Conservation (phyloP, 2,888 invertebrate species). For the Acleris holmiana region DNA sequence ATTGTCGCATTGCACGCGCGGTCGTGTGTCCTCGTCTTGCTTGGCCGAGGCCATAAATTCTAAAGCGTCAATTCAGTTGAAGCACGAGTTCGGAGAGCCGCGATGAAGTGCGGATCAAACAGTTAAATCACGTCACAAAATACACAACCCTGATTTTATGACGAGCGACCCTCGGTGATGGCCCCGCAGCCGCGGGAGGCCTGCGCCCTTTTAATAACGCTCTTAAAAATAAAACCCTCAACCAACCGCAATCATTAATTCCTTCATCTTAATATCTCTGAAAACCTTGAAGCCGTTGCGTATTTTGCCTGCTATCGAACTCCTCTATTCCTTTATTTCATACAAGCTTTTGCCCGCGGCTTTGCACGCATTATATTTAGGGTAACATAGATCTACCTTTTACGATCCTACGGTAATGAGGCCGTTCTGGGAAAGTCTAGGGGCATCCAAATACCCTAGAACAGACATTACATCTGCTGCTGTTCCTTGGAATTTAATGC, state of each 20-base stretch:
- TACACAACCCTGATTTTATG: slow-evolving; percentile 34
- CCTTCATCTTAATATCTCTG: slow-evolving; percentile 34
- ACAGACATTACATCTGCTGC: too few relatives aligned
- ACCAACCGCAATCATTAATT: slow-evolving; percentile 36
- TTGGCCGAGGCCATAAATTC: slow-evolving; percentile 14
- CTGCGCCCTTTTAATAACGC: slow-evolving; percentile 23
- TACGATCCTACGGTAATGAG: too few relatives aligned
- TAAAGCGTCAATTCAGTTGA: slow-evolving; percentile 26
- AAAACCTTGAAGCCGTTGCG: slow-evolving; percentile 21
- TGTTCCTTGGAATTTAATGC: too few relatives aligned
- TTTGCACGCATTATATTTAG: too few relatives aligned
- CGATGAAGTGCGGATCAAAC: slow-evolving; percentile 32
- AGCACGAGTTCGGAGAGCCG: slow-evolving; percentile 12
- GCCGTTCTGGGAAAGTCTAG: too few relatives aligned
- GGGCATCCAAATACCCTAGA: too few relatives aligned
- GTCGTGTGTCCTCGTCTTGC: not conserved
- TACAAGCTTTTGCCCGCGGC: too few relatives aligned
- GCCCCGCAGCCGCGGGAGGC: slow-evolving; percentile 22
- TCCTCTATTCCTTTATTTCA: not conserved
- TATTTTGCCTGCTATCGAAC: slow-evolving; percentile 20
- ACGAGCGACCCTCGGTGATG: slow-evolving; percentile 19
- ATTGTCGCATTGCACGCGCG: too few relatives aligned
- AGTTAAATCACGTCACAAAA: slow-evolving; percentile 28
- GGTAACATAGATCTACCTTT: too few relatives aligned
- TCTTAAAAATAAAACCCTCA: slow-evolving; percentile 36